Base-by-base conservation (phyloP, 1,140 invertebrate species). In the Tetragnatha versicolor region DNA sequence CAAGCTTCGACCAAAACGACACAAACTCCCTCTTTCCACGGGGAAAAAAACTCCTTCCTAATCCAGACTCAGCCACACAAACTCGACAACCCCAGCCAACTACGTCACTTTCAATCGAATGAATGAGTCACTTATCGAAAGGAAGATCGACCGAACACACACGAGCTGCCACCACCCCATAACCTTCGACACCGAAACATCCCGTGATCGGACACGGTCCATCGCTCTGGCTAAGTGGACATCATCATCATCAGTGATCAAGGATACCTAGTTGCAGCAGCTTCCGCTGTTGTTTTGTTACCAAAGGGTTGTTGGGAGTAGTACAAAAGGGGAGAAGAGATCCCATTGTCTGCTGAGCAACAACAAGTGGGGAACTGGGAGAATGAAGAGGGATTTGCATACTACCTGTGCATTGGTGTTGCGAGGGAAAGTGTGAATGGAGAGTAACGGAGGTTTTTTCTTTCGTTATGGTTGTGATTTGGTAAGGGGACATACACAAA, bases 261-360 rank as follows among this genome's bases (percentile, higher is more conserved):
- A 73, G 73, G 73, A 77, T 77, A 77, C 73, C 61, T 66, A 77
- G 73, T 66, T n/a, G n/a, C n/a, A 37, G 61, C 73, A 39, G 73
- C 29, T 77, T 77, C 73, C 73, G 73, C 35, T 77, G 31, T 10
- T 37, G 10, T 7, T n/a, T 10, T 3, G n/a, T 20, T 35, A 22
- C 25, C 12, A 76, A 76, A 76, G 73, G 73, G 73, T 76, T 76
- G 73, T n/a, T n/a, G n/a, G n/a, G n/a, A n/a, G n/a, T n/a, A 76
- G 39, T 27, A 65, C 49, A 69, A 69, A 66, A 37, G 63, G 39
- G 63, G 14, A 6, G n/a, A n/a, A n/a, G n/a, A n/a, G n/a, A n/a
- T n/a, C n/a, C n/a, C n/a, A n/a, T n/a, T n/a, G n/a, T n/a, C n/a
- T n/a, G n/a, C n/a, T n/a, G n/a, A n/a, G n/a, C n/a, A n/a, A n/a